Percentiles rank a stretch among this genome's conserved stretches.
Conservation (phyloP, 2,797 vertebrate species). For the Myotis findleyi region DNA sequence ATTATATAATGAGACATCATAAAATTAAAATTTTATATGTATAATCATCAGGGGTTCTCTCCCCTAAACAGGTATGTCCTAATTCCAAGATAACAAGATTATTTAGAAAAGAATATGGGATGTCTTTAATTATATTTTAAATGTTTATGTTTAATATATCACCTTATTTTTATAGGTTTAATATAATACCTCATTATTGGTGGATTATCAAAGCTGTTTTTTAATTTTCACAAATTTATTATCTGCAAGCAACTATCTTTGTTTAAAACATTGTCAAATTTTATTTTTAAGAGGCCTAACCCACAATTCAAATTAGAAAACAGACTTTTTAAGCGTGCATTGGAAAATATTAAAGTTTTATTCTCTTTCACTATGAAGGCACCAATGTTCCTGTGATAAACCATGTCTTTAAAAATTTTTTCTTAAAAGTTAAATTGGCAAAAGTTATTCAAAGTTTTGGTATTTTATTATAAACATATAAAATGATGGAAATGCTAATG, state of each 20-base stretch:
- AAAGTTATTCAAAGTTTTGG: slow-evolving; percentile 22
- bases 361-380: slow-evolving; percentile 43
- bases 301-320: background rate
- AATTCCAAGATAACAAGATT: background rate
- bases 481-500: slow-evolving; percentile 12
- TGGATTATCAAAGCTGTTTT: background rate
- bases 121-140: background rate
- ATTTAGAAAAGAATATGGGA: background rate
- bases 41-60: background rate
- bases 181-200: background rate
- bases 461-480: slow-evolving; percentile 36
- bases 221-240: background rate
- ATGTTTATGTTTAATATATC: background rate
- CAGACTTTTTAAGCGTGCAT: slow-evolving; percentile 6
- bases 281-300: background rate
- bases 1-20: background rate
- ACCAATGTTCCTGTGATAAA: slow-evolving; percentile 32
- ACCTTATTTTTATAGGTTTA: background rate
- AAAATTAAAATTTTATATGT: background rate
- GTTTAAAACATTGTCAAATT: slow-evolving; percentile 25
- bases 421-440: slow-evolving; percentile 22
- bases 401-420: background rate
- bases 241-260: background rate
- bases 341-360: background rate
- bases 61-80: background rate